A percentile compares a stretch with the other conserved stretches of the same genome.
phyloP scores from a whole-genome alignment of 1,140 invertebrate species.

The Dreissena rostriformis region DNA sequence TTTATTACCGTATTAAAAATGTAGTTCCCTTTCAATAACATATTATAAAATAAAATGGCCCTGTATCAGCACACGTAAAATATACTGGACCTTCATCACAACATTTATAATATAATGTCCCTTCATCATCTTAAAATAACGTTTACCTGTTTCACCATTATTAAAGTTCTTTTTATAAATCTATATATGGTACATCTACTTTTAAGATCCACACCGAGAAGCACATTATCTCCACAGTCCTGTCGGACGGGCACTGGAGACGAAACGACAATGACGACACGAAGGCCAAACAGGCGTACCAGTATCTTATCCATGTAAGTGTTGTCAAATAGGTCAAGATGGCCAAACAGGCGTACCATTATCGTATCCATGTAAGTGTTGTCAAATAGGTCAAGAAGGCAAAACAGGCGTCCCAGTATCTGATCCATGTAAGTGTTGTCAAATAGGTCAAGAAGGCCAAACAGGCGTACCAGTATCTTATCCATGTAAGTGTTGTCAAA shows the following conservation, averaged over 20 bases:
- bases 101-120: too few species aligned
- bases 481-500: conserved; percentile 28
- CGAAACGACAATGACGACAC: conserved; percentile 13
- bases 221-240: not conserved
- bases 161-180: too few species aligned
- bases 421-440: conserved; percentile 34
- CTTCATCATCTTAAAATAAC: too few species aligned
- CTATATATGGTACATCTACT: too few species aligned
- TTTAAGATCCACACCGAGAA: conserved; percentile 17
- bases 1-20: too few species aligned
- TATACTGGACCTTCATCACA: too few species aligned
- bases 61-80: too few species aligned
- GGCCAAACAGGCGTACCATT: conserved; percentile 34
- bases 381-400: not conserved
- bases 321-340: too few species aligned
- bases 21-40: too few species aligned
- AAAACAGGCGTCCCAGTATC: conserved; percentile 22
- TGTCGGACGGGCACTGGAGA: conserved; percentile 16
- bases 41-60: too few species aligned
- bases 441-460: conserved; percentile 6
- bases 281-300: conserved; percentile 19
- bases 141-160: too few species aligned
- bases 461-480: conserved; percentile 27
- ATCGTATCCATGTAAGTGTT: conserved; percentile 34
- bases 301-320: conserved; percentile 44